Percentiles rank a stretch among this genome's conserved stretches.
Conservation (phyloP, 2,113 vertebrate species). For the Nerophis ophidion region DNA sequence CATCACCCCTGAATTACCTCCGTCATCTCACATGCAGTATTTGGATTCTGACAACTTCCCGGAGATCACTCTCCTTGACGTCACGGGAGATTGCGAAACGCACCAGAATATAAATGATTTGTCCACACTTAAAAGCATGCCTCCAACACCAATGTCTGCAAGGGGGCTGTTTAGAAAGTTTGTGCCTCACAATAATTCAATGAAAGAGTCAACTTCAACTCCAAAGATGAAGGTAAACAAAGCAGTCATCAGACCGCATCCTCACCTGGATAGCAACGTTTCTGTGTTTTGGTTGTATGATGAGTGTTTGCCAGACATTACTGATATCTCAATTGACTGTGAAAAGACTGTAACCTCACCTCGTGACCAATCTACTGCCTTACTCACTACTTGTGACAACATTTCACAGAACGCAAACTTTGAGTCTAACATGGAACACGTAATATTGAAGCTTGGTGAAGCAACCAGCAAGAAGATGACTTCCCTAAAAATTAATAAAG, state of each 20-base stretch:
- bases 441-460: neutral
- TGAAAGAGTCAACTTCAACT: neutral
- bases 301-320: neutral
- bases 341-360: slow-evolving; percentile 9
- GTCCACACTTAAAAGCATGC: neutral
- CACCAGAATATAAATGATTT: slow-evolving; percentile 22
- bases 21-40: neutral
- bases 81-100: slow-evolving; percentile 16
- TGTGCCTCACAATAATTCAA: neutral
- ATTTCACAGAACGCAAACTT: slow-evolving; percentile 5
- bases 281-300: neutral
- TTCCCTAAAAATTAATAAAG: slow-evolving; percentile 13
- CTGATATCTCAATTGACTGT: neutral
- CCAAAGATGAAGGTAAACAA: neutral
- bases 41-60: slow-evolving; percentile 41
- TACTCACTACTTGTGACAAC: neutral
- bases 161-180: neutral
- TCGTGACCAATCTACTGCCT: slow-evolving; percentile 4
- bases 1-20: slow-evolving; percentile 11
- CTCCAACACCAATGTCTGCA: neutral
- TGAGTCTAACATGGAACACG: slow-evolving; percentile 14
- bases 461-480: neutral
- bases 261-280: neutral
- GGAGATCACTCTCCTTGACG: slow-evolving; percentile 40
- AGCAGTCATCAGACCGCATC: neutral